Conservation (phyloP, 2,797 vertebrate genomes). For the Xenops minutus region DNA sequence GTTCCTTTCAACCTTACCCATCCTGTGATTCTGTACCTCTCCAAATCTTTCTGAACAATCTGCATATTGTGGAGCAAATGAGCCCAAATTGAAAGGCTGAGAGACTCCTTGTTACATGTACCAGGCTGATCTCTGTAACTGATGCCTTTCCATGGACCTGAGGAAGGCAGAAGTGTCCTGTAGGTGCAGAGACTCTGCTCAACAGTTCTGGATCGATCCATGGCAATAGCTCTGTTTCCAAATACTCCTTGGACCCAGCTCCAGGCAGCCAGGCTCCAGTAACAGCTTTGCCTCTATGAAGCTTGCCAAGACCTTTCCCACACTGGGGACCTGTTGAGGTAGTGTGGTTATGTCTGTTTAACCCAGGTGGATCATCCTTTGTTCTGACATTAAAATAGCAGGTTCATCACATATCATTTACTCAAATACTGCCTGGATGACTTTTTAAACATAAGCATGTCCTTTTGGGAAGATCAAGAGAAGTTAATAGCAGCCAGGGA, state of each 20-base stretch:
- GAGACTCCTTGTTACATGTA: rapidly evolving
- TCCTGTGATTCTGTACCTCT: background rate
- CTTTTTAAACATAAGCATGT: background rate
- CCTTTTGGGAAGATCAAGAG: background rate
- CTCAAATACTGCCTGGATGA: background rate
- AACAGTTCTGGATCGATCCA: too few species aligned
- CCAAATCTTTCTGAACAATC: background rate
- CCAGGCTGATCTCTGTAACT: background rate
- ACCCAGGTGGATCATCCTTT: background rate
- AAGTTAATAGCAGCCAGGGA: background rate
- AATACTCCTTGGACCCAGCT: background rate
- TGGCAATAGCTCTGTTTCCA: background rate
- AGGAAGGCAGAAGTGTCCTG: background rate
- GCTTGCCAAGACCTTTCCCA: background rate
- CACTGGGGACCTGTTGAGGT: background rate
- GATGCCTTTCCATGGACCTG: background rate
- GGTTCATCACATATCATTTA: background rate
- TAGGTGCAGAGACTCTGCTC: background rate
- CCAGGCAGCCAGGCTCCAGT: background rate
- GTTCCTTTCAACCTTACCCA: background rate
- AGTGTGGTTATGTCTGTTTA: background rate
- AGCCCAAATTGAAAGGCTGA: background rate
- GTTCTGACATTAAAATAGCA: background rate
- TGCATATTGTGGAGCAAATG: background rate
- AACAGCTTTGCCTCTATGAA: background rate